Evolutionary conservation across 1,140 invertebrate species (phyloP).

Genomic region (Sitobion miscanthi): DNA sequence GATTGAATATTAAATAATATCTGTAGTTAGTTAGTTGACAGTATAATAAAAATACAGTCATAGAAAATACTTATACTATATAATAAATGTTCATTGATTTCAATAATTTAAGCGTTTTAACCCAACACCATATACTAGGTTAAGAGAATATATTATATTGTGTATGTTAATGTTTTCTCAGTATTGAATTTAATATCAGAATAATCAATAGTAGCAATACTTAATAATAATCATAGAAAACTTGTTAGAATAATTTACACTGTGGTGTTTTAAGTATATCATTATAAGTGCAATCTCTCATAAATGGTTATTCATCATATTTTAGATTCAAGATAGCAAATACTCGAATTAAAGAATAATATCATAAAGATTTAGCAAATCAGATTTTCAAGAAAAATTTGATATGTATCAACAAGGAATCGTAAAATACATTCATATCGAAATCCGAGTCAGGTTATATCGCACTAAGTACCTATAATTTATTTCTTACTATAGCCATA

Average conservation of each 20-base stretch:
- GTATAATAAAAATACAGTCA: background rate
- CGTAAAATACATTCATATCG: too few species aligned
- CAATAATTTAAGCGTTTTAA: too few species aligned
- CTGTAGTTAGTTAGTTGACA: background rate
- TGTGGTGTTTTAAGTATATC: too few species aligned
- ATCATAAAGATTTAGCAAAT: background rate
- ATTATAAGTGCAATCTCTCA: background rate
- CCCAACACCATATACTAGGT: background rate
- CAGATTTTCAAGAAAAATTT: too few species aligned
- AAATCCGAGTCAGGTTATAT: background rate
- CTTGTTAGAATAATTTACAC: too few species aligned
- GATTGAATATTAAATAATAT: background rate
- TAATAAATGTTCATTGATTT: background rate
- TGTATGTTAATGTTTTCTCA: background rate
- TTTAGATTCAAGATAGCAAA: constrained; percentile 46
- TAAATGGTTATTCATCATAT: constrained; percentile 36
- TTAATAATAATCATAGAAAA: constrained; percentile 4
- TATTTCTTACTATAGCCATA: background rate
- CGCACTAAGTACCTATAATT: background rate
- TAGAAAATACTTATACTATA: background rate
- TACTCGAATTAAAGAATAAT: constrained; percentile 39
- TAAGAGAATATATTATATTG: background rate
- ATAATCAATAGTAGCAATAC: constrained; percentile 49
- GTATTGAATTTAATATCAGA: background rate
- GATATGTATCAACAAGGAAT: too few species aligned